These are phyloP conservation scores for Mythimna loreyi DNA, from an alignment of 2,888 invertebrate genomes.

Conservation along the genomic window DNA sequence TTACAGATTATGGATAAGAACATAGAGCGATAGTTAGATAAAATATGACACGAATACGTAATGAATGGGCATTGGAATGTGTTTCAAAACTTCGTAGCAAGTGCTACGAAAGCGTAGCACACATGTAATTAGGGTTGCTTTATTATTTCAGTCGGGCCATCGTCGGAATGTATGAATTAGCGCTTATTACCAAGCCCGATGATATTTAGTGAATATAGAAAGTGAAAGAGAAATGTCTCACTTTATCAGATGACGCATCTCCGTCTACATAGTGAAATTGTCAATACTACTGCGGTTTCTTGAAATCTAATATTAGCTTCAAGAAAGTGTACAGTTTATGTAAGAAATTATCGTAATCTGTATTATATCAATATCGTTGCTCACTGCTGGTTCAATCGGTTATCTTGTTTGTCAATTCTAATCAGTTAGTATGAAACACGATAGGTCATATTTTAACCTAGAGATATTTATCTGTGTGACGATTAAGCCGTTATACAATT, in stretches of 20 bases:
- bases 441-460: constrained; percentile 26
- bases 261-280: constrained; percentile 46
- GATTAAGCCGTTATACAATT: constrained; percentile 4
- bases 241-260: constrained; percentile 55
- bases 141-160: constrained; percentile 26
- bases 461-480: constrained; percentile 8
- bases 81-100: constrained; percentile 66
- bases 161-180: constrained; percentile 22
- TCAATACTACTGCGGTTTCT: constrained; percentile 51
- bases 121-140: constrained; percentile 30
- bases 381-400: constrained; percentile 16
- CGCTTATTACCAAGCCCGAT: constrained; percentile 31
- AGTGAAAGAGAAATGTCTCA: constrained; percentile 55
- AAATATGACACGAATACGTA: constrained; percentile 23
- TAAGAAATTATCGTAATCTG: constrained; percentile 32
- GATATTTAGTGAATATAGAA: constrained; percentile 46
- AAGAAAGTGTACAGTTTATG: constrained; percentile 51
- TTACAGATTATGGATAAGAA: constrained; percentile 24
- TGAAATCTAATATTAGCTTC: constrained; percentile 54
- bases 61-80: constrained; percentile 14
- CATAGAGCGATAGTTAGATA: constrained; percentile 24
- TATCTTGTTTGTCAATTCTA: constrained; percentile 40
- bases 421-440: constrained; percentile 29
- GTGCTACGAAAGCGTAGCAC: constrained; percentile 72
- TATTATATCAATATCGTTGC: constrained; percentile 21